Evolutionary conservation across 2,113 vertebrate genomes (phyloP).

Genomic region (Nothocercus nigrocapillus): DNA sequence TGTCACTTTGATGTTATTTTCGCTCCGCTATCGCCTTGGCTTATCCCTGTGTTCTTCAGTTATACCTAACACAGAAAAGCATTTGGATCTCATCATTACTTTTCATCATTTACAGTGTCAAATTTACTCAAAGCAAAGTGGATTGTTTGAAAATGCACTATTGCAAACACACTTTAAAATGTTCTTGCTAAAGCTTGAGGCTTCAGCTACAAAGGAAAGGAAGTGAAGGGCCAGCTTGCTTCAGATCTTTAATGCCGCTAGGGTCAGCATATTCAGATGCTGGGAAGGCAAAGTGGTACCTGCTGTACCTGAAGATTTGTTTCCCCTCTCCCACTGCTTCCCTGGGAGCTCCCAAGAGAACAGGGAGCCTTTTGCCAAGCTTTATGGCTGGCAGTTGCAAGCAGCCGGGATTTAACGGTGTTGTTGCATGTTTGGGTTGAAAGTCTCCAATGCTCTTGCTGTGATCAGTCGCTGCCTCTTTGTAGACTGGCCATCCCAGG

Average conservation of each 20-base stretch:
- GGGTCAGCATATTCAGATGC: neutral
- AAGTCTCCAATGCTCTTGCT: neutral
- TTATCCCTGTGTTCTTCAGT: neutral
- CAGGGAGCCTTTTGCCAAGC: neutral
- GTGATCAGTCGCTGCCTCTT: neutral
- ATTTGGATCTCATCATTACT: accelerated
- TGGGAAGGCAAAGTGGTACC: neutral
- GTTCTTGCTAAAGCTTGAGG: neutral
- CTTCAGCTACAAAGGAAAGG: neutral
- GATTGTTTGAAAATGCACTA: neutral
- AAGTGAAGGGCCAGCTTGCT: conserved; percentile 1
- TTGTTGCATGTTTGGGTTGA: neutral
- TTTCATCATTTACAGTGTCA: neutral
- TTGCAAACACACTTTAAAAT: neutral
- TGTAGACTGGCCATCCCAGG: neutral
- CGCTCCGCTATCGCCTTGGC: neutral
- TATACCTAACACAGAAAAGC: neutral
- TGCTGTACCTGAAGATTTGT: neutral
- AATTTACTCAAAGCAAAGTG: neutral
- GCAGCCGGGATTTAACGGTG: neutral
- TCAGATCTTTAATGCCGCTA: neutral
- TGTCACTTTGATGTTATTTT: neutral
- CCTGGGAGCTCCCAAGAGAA: neutral
- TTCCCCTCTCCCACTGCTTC: neutral
- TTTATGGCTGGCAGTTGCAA: neutral